A percentile compares a stretch with the other conserved stretches of the same genome.
Evolutionary conservation across 2,888 invertebrate genomes (phyloP).

Genomic region (Hetaerina titia): DNA sequence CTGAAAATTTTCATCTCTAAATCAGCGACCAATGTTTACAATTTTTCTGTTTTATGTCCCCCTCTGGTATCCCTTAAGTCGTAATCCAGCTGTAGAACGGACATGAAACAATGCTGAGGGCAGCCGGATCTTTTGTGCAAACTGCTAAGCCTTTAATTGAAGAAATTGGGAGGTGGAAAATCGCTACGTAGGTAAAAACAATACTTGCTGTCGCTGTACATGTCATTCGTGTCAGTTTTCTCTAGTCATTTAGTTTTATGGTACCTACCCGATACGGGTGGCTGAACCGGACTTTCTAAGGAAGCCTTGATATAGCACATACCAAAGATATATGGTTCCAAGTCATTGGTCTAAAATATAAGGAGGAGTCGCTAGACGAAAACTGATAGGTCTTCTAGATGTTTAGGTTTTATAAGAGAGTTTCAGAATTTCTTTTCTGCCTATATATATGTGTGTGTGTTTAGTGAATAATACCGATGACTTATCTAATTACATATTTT

Average conservation of each 20-base stretch:
- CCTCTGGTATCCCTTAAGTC: neutral
- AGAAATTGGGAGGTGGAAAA: neutral
- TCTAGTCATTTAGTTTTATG: slow-evolving; percentile 45
- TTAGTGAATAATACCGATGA: neutral
- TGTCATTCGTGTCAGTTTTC: slow-evolving; percentile 25
- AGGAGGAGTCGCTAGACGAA: neutral
- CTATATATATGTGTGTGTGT: slow-evolving; percentile 25
- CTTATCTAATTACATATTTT: slow-evolving; percentile 3
- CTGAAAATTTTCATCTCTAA: neutral
- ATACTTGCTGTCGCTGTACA: neutral
- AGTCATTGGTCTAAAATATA: neutral
- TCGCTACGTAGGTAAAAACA: neutral
- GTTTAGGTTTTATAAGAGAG: slow-evolving; percentile 23
- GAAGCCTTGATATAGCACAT: neutral
- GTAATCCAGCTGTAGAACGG: neutral
- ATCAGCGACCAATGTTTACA: neutral
- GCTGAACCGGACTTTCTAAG: neutral
- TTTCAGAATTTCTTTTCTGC: neutral
- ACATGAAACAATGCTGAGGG: neutral
- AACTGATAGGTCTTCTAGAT: neutral
- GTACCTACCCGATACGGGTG: neutral
- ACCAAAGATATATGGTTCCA: neutral
- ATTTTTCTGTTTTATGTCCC: neutral
- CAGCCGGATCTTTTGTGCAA: neutral
- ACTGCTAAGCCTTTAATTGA: neutral